phyloP scores from a whole-genome alignment of 2,797 vertebrate genomes.

The Chelon labrosus region DNA sequence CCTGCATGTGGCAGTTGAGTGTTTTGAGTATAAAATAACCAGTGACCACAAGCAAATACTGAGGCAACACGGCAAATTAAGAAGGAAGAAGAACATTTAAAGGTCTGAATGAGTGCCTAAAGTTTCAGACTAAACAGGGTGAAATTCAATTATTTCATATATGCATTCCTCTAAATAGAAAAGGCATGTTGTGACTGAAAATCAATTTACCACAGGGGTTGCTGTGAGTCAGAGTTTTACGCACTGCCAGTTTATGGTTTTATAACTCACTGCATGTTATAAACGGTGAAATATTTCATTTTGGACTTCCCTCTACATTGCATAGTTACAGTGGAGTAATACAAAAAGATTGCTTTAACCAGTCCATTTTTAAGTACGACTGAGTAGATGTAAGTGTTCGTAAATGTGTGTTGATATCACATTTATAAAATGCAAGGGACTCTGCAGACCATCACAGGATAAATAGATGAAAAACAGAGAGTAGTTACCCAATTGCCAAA shows the following conservation, averaged over 20 bases:
- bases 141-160: slow-evolving; percentile 67
- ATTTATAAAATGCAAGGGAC: slow-evolving; percentile 11
- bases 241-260: slow-evolving; percentile 66
- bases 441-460: slow-evolving; percentile 3
- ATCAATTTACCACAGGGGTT: slow-evolving; percentile 76
- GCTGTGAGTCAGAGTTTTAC: slow-evolving; percentile 69
- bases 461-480: slow-evolving; percentile 19
- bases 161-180: slow-evolving; percentile 64
- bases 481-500: slow-evolving; percentile 25
- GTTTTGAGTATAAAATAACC: slow-evolving; percentile 41
- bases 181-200: slow-evolving; percentile 72
- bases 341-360: slow-evolving; percentile 13
- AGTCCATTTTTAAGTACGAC: background rate
- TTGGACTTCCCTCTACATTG: slow-evolving; percentile 16
- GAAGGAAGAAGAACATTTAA: slow-evolving; percentile 38
- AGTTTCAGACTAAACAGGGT: slow-evolving; percentile 48
- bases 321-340: slow-evolving; percentile 6
- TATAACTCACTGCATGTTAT: slow-evolving; percentile 52
- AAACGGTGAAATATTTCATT: slow-evolving; percentile 45
- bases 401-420: background rate
- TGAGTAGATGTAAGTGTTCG: background rate
- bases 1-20: background rate
- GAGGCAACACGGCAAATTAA: slow-evolving; percentile 7
- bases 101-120: slow-evolving; percentile 12
- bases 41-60: slow-evolving; percentile 10